phyloP scores from a whole-genome alignment of 2,797 vertebrate species.

The Calcarius lapponicus region DNA sequence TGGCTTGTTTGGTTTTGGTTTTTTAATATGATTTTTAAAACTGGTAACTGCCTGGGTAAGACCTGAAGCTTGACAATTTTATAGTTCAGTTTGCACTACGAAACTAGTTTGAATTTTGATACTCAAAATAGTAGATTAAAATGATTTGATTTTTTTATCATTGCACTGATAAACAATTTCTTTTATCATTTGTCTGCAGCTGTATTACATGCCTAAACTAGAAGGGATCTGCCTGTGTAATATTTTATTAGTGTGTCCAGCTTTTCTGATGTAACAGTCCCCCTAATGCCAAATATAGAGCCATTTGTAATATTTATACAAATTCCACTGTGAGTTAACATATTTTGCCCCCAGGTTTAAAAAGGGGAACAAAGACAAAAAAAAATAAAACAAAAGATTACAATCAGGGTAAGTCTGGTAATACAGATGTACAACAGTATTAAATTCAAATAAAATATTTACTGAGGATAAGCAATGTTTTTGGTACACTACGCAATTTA shows the following conservation, averaged over 20 bases:
- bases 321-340: background rate
- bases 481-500: constrained; percentile 50
- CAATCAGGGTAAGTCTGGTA: constrained; percentile 37
- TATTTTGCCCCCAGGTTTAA: background rate
- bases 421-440: constrained; percentile 57
- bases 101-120: background rate
- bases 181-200: background rate
- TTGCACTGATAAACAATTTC: background rate
- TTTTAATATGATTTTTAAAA: background rate
- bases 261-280: background rate
- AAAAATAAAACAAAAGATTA: constrained; percentile 15
- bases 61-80: background rate
- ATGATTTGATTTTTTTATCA: background rate
- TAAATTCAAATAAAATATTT: constrained; percentile 72
- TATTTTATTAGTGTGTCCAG: background rate
- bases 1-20: rapidly evolving
- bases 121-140: background rate
- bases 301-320: constrained; percentile 33
- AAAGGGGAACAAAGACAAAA: background rate
- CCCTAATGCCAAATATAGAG: background rate
- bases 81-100: background rate
- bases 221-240: background rate
- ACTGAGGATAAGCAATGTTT: constrained; percentile 46
- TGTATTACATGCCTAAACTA: background rate
- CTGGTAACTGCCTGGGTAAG: background rate